phyloP scores from a whole-genome alignment of 2,113 vertebrate species.

The Brachirus orientalis region DNA sequence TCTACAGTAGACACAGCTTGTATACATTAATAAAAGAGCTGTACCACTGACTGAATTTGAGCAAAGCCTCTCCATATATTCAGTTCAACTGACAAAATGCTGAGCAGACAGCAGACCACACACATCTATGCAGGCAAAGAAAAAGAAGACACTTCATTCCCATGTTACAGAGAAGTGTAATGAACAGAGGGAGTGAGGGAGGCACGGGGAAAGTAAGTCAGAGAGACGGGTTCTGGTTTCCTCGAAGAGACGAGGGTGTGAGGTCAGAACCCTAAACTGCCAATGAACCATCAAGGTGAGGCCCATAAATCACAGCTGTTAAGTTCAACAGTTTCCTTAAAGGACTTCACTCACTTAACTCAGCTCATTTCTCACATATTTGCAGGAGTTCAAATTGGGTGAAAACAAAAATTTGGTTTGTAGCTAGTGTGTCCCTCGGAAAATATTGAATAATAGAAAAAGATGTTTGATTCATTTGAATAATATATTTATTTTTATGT shows the following conservation, averaged over 20 bases:
- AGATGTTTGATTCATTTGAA: neutral
- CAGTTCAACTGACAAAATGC: neutral
- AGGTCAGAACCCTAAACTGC: conserved; percentile 57
- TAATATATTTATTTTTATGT: neutral
- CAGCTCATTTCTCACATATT: neutral
- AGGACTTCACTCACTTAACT: conserved; percentile 23
- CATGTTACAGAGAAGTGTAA: conserved; percentile 50
- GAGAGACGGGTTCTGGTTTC: conserved; percentile 46
- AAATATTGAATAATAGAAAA: neutral
- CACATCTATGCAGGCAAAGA: conserved; percentile 31
- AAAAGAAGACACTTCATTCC: conserved; percentile 51
- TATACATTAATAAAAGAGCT: conserved; percentile 49
- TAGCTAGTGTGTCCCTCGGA: neutral
- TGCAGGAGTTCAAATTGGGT: neutral
- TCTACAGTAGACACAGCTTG: conserved; percentile 44
- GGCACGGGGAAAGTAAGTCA: conserved; percentile 21
- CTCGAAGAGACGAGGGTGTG: conserved; percentile 48
- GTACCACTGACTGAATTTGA: conserved; percentile 32
- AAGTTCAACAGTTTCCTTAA: conserved; percentile 35
- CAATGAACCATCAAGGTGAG: conserved; percentile 54
- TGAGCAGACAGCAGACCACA: conserved; percentile 23
- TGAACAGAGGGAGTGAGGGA: conserved; percentile 56
- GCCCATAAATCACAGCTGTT: conserved; percentile 51
- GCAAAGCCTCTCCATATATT: conserved; percentile 11
- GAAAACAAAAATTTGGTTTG: neutral